Percentiles rank a stretch among this genome's conserved stretches.
These are phyloP conservation scores for Semibalanus balanoides DNA, from an alignment of 1,140 invertebrate genomes.

Conservation along the genomic window DNA sequence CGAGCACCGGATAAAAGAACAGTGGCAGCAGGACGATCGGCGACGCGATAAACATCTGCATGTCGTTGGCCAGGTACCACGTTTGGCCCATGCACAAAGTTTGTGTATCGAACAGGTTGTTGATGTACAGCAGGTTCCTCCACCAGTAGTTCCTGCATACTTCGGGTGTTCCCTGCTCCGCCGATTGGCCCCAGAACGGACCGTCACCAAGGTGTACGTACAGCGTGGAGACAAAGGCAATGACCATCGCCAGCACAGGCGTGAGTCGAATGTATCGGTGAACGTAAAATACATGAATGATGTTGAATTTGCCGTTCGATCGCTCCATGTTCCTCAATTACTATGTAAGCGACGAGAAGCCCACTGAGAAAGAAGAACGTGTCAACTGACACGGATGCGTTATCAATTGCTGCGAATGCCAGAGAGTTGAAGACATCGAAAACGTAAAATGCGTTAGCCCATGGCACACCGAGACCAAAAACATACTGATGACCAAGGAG, in stretches of 20 bases:
- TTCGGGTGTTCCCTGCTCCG: background rate
- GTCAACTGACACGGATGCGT: conserved; percentile 36
- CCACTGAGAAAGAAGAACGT: conserved; percentile 48
- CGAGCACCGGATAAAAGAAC: conserved; percentile 46
- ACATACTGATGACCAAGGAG: too few relatives aligned
- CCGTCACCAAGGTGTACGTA: conserved; percentile 5
- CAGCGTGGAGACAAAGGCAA: conserved; percentile 4
- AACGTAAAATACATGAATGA: conserved; percentile 32
- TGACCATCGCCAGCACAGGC: conserved; percentile 5
- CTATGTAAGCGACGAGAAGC: conserved; percentile 39
- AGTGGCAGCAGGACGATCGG: conserved; percentile 49
- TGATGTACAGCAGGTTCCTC: conserved; percentile 24
- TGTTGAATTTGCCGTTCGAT: conserved; percentile 29
- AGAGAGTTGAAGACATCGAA: too few relatives aligned
- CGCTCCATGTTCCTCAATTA: conserved; percentile 34
- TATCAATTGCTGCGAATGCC: too few relatives aligned
- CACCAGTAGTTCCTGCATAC: conserved; percentile 25
- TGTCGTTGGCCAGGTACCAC: conserved; percentile 70
- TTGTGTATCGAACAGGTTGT: conserved; percentile 24
- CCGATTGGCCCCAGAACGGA: conserved; percentile 5
- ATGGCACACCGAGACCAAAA: too few relatives aligned
- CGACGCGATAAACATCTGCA: conserved; percentile 55
- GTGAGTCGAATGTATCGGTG: conserved; percentile 33
- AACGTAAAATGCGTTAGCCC: too few relatives aligned
- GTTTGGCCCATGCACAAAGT: conserved; percentile 47